Conservation (phyloP, 2,888 invertebrate species). For the Phaedon cochleariae region DNA sequence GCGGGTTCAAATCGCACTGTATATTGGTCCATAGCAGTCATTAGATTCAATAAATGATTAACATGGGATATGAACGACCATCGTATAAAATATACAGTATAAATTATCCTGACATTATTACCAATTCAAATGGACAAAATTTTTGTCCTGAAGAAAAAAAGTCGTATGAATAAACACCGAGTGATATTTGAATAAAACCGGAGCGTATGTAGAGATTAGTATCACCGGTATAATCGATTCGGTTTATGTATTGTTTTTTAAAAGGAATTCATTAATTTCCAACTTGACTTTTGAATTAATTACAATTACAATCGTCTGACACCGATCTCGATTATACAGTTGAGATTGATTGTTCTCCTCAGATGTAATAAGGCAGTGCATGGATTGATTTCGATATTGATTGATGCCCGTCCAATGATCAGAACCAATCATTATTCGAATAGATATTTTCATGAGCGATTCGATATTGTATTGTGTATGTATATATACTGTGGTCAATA, state of each 20-base stretch:
- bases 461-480: too few relatives aligned
- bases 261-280: slow-evolving; percentile 32
- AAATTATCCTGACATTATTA: slow-evolving; percentile 24
- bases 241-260: slow-evolving; percentile 34
- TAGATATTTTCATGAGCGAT: not conserved
- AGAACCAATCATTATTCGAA: not conserved
- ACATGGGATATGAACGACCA: slow-evolving; percentile 2
- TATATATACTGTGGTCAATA: too few relatives aligned
- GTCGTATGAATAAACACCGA: slow-evolving; percentile 33
- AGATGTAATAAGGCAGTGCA: slow-evolving; percentile 16
- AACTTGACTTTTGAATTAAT: slow-evolving; percentile 32
- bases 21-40: too few relatives aligned
- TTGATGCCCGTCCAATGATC: not conserved
- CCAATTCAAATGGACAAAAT: slow-evolving; percentile 32
- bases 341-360: slow-evolving; percentile 26
- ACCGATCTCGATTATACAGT: slow-evolving; percentile 26
- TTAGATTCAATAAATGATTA: not conserved
- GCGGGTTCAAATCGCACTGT: too few relatives aligned
- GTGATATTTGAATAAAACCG: slow-evolving; percentile 31
- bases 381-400: slow-evolving; percentile 12
- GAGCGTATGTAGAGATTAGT: slow-evolving; percentile 24
- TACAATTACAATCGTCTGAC: slow-evolving; percentile 30
- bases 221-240: slow-evolving; percentile 29
- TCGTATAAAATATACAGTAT: slow-evolving; percentile 14
- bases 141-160: slow-evolving; percentile 24